Evolutionary conservation across 2,113 vertebrate genomes (phyloP).

Genomic region (Hemichromis elongatus): DNA sequence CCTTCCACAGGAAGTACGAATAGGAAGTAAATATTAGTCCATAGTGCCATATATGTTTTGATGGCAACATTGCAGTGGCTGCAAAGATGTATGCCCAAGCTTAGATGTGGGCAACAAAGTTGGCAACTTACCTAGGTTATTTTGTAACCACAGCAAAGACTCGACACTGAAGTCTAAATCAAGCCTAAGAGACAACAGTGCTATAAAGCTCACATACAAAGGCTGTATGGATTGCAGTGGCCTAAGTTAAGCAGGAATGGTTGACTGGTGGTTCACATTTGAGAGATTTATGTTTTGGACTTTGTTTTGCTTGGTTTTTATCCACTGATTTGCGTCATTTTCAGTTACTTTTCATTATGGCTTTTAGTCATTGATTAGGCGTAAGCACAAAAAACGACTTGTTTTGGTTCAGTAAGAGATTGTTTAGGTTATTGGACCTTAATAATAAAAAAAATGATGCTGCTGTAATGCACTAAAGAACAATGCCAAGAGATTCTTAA

Average conservation of each 20-base stretch:
- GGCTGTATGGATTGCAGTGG: not conserved
- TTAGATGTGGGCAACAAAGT: not conserved
- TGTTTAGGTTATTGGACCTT: not conserved
- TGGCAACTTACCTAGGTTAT: not conserved
- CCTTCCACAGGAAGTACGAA: not conserved
- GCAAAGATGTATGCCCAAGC: not conserved
- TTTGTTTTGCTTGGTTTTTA: not conserved
- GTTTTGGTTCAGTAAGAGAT: not conserved
- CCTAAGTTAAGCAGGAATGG: not conserved
- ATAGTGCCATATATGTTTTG: not conserved
- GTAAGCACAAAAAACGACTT: not conserved
- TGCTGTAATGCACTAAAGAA: not conserved
- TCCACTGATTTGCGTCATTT: not conserved
- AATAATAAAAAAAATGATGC: not conserved
- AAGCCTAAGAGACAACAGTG: not conserved
- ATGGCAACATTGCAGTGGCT: not conserved
- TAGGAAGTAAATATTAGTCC: not conserved
- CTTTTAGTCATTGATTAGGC: not conserved
- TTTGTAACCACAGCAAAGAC: rapidly evolving
- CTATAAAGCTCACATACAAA: not conserved
- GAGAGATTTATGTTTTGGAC: not conserved
- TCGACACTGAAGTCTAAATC: not conserved
- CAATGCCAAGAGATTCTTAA: not conserved
- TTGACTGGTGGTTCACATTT: not conserved
- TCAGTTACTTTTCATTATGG: not conserved